Percentiles rank a stretch among this genome's conserved stretches.
Evolutionary conservation across 2,888 invertebrate genomes (phyloP).

Genomic region (Cyrtodaria siliqua): DNA sequence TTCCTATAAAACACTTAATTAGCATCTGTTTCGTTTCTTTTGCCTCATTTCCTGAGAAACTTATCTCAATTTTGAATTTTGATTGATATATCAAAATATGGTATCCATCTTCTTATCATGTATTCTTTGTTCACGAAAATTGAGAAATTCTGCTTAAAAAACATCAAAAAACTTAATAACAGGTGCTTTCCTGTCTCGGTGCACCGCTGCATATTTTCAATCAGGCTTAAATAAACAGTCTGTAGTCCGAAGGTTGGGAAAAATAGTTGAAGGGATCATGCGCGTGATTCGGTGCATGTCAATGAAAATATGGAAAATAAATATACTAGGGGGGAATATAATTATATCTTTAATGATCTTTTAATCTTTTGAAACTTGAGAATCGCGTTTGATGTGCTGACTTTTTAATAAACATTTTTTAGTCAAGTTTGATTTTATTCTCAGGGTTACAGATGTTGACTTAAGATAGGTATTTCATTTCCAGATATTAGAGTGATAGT

Average conservation of each 20-base stretch:
- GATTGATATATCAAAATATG: conserved; percentile 9
- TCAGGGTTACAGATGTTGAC: too few relatives aligned
- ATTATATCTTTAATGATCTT: background rate
- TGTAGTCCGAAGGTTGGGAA: conserved; percentile 13
- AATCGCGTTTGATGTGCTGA: background rate
- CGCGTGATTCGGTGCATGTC: conserved; percentile 6
- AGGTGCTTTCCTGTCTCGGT: conserved; percentile 14
- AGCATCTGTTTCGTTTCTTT: too few relatives aligned
- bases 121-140: background rate
- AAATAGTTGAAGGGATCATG: conserved; percentile 2
- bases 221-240: conserved; percentile 25
- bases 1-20: too few relatives aligned
- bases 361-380: conserved; percentile 27
- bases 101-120: conserved; percentile 3
- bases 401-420: too few relatives aligned
- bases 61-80: conserved; percentile 7
- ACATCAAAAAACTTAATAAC: conserved; percentile 24
- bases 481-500: too few relatives aligned
- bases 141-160: conserved; percentile 14
- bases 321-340: too few relatives aligned
- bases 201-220: conserved; percentile 16
- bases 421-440: too few relatives aligned
- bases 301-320: conserved; percentile 10
- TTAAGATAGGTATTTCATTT: too few relatives aligned
- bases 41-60: too few relatives aligned